A percentile compares a stretch with the other conserved stretches of the same genome.
phyloP scores from a whole-genome alignment of 2,797 vertebrate genomes.

The Myotis daubentonii region DNA sequence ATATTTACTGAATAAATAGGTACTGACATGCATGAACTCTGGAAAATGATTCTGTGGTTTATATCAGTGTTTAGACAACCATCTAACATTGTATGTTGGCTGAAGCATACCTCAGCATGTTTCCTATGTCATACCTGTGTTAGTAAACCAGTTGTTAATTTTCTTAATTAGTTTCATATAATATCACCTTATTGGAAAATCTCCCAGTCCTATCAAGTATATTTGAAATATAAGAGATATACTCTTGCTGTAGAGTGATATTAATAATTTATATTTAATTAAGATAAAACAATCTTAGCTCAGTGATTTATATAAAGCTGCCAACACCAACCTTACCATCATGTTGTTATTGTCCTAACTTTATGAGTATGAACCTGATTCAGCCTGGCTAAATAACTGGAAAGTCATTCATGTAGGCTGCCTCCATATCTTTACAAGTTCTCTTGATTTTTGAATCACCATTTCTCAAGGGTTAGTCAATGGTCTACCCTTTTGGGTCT shows the following conservation, averaged over 20 bases:
- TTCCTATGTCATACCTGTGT: background rate
- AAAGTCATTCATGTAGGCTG: background rate
- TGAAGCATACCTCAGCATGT: background rate
- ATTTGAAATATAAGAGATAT: background rate
- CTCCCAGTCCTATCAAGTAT: background rate
- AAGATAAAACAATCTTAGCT: background rate
- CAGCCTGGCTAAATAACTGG: background rate
- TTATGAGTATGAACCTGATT: background rate
- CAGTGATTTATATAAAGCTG: background rate
- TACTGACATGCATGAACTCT: background rate
- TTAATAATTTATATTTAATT: background rate
- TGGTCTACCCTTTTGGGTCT: background rate
- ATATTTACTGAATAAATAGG: background rate
- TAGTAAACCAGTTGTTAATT: background rate
- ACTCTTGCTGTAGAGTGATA: background rate
- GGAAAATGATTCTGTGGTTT: background rate
- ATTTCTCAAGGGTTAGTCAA: background rate
- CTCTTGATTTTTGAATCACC: background rate
- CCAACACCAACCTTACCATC: background rate
- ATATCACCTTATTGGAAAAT: background rate
- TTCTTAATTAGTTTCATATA: background rate
- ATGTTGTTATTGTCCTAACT: background rate
- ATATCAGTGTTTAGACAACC: background rate
- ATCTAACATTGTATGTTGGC: background rate
- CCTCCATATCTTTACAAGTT: background rate